Percentiles rank a stretch among this genome's conserved stretches.
Evolutionary conservation across 2,113 vertebrate species (phyloP).

Genomic region (Narcine bancroftii): DNA sequence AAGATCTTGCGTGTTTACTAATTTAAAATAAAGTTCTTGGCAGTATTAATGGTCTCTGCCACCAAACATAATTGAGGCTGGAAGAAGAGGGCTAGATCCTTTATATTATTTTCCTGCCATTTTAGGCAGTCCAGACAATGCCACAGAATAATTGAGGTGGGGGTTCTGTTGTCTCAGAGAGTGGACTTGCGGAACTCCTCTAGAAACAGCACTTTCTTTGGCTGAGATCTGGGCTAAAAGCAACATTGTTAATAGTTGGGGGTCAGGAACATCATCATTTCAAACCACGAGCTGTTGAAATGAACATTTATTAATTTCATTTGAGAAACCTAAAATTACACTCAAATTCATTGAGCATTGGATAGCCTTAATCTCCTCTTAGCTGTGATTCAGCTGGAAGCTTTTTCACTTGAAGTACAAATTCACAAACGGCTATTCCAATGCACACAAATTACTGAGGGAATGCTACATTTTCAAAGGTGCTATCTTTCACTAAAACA

Average conservation of each 20-base stretch:
- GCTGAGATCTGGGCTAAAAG: background rate
- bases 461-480: no score
- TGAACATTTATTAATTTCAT: background rate
- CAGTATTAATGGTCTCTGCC: background rate
- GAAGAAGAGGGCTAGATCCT: background rate
- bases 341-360: background rate
- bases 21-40: background rate
- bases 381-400: no score
- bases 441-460: no score
- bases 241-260: background rate
- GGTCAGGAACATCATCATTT: background rate
- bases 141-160: background rate
- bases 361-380: no score
- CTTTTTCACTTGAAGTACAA: no score
- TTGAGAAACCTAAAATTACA: background rate
- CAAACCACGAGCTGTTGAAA: background rate
- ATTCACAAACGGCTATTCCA: no score
- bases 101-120: background rate
- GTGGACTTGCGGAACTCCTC: background rate
- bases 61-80: background rate
- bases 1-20: slow-evolving; percentile 10
- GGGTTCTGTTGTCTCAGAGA: background rate
- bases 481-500: no score
- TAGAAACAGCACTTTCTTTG: background rate
- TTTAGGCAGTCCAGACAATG: background rate